Conservation (phyloP, 92 coral and sea anemone species). For the Phenganax marumi region DNA sequence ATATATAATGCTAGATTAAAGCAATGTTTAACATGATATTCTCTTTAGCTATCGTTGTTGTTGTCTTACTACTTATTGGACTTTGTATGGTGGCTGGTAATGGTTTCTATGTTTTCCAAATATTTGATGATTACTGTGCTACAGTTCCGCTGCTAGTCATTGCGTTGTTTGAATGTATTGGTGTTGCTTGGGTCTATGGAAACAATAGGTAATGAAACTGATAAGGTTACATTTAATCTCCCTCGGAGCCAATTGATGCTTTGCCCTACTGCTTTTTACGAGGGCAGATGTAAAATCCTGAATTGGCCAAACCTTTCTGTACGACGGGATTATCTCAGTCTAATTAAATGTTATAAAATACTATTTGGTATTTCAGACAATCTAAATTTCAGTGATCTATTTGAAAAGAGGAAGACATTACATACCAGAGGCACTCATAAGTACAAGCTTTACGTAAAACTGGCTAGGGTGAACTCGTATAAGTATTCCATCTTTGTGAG, state of each 20-base stretch:
- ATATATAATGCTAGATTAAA: too few relatives aligned
- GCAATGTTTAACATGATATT: too few relatives aligned
- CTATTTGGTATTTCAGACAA: conserved; percentile 14
- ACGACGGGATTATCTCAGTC: conserved; percentile 19
- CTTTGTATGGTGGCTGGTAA: conserved; percentile 82
- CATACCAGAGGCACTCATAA: neutral
- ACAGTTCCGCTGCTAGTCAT: conserved; percentile 88
- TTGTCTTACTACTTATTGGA: conserved; percentile 74
- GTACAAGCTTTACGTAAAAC: neutral
- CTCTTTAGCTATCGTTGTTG: conserved; percentile 57
- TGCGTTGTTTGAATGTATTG: conserved; percentile 94
- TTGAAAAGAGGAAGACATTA: neutral
- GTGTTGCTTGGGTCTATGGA: conserved; percentile 99
- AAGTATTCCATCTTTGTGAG: neutral
- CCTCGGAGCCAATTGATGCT: too few relatives aligned
- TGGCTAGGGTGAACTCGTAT: neutral
- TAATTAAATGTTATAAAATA: conserved; percentile 26
- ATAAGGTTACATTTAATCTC: too few relatives aligned
- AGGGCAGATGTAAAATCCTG: conserved; percentile 4
- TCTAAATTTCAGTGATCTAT: conserved; percentile 14
- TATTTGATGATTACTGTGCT: conserved; percentile 92
- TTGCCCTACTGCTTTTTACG: neutral
- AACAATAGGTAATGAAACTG: conserved; percentile 71
- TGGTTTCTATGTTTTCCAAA: conserved; percentile 88
- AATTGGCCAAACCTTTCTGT: conserved; percentile 10